Evolutionary conservation across 2,113 vertebrate genomes (phyloP), one percentile per base, ranked within the genome.

Genomic region (Numenius arquata): DNA sequence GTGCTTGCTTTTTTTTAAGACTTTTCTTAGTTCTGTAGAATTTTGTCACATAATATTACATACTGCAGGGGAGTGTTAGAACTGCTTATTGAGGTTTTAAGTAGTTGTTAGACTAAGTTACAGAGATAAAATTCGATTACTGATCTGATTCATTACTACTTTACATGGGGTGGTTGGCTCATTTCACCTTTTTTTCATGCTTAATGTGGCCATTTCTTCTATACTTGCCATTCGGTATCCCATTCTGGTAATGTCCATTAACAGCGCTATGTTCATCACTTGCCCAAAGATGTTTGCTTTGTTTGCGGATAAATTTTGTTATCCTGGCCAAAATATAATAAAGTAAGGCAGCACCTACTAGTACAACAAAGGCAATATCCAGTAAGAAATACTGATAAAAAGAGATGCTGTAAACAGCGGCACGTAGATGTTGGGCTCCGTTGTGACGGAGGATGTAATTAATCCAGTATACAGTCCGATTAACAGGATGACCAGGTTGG

Each of bases 211-310:
- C 99, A 3, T 99, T 99, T 97, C 98, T 98, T 98, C 99, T 99
- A 98, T 99, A 99, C 96, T 99, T 99, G 92, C 99, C 99, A 74
- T 99, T 99, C 70, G 98, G 98, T 93, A 99, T 96, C 84, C 98
- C 99, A 4, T 99, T 99, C 94, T 99, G 98, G 97, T 98, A 99
- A 95, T 99, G 98, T 98, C 99, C 99, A 71, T 99, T 99, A 79
- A 98, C 92, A 93, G 98, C 93, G 34, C 96, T 97, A 75, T 95
- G 98, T 95, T 96, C 97, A 77, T 95, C 97, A 70, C 38, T 96
- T 72, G 97, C 90, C 95, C 96, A 95, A 73, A 96, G 56, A 58
- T 94, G 96, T 72, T 89, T 97, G 97, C 98, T 96, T 91, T 97
- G 97, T 85, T 95, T 97, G 95, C 87, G 96, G 81, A 98, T 88